Percentiles rank a stretch among this genome's conserved stretches.
These are phyloP conservation scores for Leucoraja ocellata DNA, from an alignment of 2,797 vertebrate species.

Conservation along the genomic window DNA sequence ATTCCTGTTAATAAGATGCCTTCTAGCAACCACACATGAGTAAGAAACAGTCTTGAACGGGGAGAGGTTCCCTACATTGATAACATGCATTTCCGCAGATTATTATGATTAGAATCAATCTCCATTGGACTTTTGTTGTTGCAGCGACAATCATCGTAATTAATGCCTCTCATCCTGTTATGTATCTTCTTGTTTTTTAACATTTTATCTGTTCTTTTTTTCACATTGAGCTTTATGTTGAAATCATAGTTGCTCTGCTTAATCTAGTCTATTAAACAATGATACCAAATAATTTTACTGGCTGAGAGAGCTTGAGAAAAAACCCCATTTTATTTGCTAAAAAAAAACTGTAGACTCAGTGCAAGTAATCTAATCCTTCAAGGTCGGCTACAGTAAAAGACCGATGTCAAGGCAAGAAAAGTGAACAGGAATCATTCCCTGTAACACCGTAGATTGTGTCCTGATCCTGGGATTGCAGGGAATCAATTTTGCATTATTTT, in stretches of 20 bases:
- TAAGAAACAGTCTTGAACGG: background rate
- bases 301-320: conserved; percentile 21
- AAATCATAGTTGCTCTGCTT: background rate
- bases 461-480: background rate
- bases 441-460: background rate
- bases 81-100: background rate
- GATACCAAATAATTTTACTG: background rate
- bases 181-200: background rate
- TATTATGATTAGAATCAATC: background rate
- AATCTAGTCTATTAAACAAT: background rate
- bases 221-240: background rate
- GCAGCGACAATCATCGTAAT: background rate
- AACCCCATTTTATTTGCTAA: background rate
- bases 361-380: conserved; percentile 37
- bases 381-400: conserved; percentile 27
- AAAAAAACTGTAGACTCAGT: background rate
- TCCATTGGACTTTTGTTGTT: background rate
- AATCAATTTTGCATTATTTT: background rate
- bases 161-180: background rate
- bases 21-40: conserved; percentile 15
- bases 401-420: conserved; percentile 17
- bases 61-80: background rate
- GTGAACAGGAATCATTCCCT: background rate
- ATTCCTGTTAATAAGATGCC: conserved; percentile 42
- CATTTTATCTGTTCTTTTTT: background rate